These are phyloP conservation scores for Scotopteryx bipunctaria DNA, from an alignment of 2,888 invertebrate species.

Conservation along the genomic window DNA sequence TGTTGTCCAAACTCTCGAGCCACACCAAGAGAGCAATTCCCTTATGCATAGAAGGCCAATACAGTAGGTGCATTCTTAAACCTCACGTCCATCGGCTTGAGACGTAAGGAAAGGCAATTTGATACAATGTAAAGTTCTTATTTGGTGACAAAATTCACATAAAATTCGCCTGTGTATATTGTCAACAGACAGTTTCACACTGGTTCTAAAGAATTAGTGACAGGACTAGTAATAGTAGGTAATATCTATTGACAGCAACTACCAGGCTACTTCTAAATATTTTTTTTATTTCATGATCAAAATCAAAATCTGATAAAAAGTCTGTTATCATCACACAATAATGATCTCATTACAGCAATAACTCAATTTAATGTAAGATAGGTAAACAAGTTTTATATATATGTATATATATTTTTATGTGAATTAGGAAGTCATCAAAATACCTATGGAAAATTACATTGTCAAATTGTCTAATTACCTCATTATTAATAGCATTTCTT, in stretches of 20 bases:
- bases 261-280: no score
- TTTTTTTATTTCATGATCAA: no score
- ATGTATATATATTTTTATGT: constrained; percentile 49
- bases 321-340: no score
- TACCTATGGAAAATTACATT: constrained; percentile 64
- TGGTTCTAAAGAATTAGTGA: no score
- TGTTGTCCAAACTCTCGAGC: neutral
- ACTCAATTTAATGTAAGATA: no score
- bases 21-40: no score
- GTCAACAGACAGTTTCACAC: constrained; percentile 35
- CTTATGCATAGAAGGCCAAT: constrained; percentile 10
- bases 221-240: no score
- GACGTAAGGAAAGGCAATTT: constrained; percentile 63
- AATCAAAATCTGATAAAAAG: no score
- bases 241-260: constrained; percentile 40
- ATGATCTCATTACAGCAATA: no score
- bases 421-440: constrained; percentile 59
- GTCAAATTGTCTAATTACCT: constrained; percentile 70
- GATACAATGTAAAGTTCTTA: constrained; percentile 66
- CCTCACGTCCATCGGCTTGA: constrained; percentile 46
- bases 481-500: constrained; percentile 35
- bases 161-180: constrained; percentile 55
- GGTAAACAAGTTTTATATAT: no score
- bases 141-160: constrained; percentile 66
- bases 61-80: constrained; percentile 25